phyloP scores from a whole-genome alignment of 2,797 vertebrate species.

The Xerus rutilus region DNA sequence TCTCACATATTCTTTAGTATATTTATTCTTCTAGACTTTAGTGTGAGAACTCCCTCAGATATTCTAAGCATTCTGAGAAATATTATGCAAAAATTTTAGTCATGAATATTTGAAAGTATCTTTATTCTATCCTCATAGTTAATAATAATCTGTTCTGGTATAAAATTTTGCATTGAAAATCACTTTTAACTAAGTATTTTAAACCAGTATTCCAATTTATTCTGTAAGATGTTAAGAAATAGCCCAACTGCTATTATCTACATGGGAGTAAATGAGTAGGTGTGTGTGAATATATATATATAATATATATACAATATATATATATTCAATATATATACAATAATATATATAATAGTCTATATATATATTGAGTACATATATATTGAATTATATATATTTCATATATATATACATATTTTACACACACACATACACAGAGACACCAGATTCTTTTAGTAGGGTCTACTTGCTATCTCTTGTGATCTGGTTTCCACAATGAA shows the following conservation, averaged over 20 bases:
- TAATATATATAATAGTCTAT: background rate
- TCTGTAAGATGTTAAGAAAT: background rate
- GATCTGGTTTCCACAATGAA: background rate
- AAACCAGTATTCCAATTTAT: background rate
- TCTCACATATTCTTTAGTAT: background rate
- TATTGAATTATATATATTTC: background rate
- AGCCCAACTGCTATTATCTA: background rate
- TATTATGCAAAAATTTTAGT: background rate
- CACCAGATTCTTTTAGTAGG: background rate
- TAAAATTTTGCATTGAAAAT: background rate
- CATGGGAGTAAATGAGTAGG: too few species aligned
- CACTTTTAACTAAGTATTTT: conserved; percentile 18
- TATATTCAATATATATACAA: too few species aligned
- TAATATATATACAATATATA: too few species aligned
- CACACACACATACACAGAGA: too few species aligned
- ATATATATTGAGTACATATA: too few species aligned
- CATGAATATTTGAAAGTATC: background rate
- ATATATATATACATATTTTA: background rate
- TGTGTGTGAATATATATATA: background rate
- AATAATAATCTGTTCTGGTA: background rate
- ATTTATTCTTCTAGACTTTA: background rate
- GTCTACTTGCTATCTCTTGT: background rate
- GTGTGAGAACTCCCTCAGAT: background rate
- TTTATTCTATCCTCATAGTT: background rate
- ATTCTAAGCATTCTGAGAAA: background rate